Evolutionary conservation across 2,888 invertebrate species (phyloP), one percentile per base, ranked within the genome.

Genomic region (Brachycybe producta): DNA sequence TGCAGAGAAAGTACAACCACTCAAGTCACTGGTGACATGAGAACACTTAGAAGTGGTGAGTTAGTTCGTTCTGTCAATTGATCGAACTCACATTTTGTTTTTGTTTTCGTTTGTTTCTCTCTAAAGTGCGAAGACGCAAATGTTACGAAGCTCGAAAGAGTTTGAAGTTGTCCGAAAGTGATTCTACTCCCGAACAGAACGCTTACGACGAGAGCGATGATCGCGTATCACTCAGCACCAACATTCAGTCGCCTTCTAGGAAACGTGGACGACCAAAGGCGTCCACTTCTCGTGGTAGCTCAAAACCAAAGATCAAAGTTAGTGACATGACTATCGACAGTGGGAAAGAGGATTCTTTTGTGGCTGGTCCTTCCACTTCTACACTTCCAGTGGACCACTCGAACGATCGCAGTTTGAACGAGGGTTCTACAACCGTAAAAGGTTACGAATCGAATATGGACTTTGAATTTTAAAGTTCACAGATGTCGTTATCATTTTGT

Each of bases 1-100:
- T 32, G 11, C 32, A n/a, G 32, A 32, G 32, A n/a, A 32, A n/a
- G n/a, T 11, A 32, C n/a, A n/a, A 32, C 32, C 32, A 32, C 32
- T 11, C 32, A 11, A n/a, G 32, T n/a, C 32, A 32, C n/a, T 27
- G 21, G 43, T 43, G 45, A 35, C 30, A 45, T 45, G 45, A 45
- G 35, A 23, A 45, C 45, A 17, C 21, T 45, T 3, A n/a, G 45
- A 34, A 45, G 45, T 45, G 45, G 45, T 45, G 23, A 15, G 34
- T 45, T n/a, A 3, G 11, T 32, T 32, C n/a, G 11, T 11, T 32
- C 32, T 32, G 32, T 32, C 32, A 32, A 32, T 32, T 32, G 32
- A 32, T 32, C 32, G 32, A 32, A 32, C 32, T 32, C 11, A 11
- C 32, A 32, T 32, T 11, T 32, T 11, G 11, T n/a, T 11, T 32